Evolutionary conservation across 2,888 invertebrate species (phyloP), one percentile per base, ranked within the genome.

Genomic region (Plagodis dolabraria): DNA sequence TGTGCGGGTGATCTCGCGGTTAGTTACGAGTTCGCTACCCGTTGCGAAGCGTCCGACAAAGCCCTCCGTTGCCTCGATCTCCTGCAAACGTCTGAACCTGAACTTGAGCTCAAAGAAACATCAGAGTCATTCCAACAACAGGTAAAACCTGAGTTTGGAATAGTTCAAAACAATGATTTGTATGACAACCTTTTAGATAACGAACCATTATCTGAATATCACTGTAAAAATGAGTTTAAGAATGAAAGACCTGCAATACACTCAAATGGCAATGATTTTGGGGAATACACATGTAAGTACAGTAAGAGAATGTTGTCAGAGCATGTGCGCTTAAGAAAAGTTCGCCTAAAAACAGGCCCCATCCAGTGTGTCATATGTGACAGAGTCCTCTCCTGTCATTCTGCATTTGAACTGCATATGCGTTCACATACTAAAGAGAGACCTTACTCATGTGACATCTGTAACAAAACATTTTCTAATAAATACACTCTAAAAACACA

Each of bases 31-130:
- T 92, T 92, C 69, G 79, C 87, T 0, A 74, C 72, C 43, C 86
- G 85, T 67, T 90, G 89, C 60, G 86, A 87, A 63, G 79, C 85
- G 0, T 83, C 91, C 0, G 88, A 91, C 64, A 79, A 75, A 42
- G 77, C 80, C 0, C 74, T 93, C 43, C 86, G 86, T 33, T 77
- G 78, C 46, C 63, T 80, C 38, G 75, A 71, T 57, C 59, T 76
- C 11, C 56, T 63, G 11, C 63, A 60, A 33, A 12, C 59, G 8
- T 47, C 57, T 5, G 55, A 54, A 5, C 53, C 47, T 10, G 47
- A 60, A 11, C 53, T 57, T 7, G 46, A 53, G 6, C 4, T 11
- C n/a, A 53, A 36, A 11, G 7, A 22, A 9, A n/a, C 5, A 7
- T 2, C 12, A 7, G 47, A 47, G 9, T 38, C 48, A 38, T 75